These are phyloP conservation scores for Poecile atricapillus DNA, from an alignment of 2,113 vertebrate species.

Conservation along the genomic window DNA sequence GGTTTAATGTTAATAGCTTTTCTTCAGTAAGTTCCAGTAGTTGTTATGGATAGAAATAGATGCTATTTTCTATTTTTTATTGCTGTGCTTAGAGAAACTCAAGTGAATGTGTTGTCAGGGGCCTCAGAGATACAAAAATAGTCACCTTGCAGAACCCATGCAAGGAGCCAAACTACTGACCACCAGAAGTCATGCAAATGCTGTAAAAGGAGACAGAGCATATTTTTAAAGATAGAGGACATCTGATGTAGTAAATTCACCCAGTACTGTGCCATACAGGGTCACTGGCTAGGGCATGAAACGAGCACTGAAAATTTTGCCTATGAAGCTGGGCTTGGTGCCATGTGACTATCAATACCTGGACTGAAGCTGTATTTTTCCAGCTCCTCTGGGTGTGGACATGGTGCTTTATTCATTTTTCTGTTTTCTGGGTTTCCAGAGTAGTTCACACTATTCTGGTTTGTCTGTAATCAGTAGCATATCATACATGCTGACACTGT, in stretches of 20 bases:
- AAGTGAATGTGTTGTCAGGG: background rate
- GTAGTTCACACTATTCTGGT: background rate
- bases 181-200: background rate
- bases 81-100: background rate
- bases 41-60: background rate
- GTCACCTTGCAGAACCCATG: background rate
- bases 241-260: background rate
- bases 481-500: accelerated
- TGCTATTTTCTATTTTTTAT: background rate
- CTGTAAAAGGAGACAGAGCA: background rate
- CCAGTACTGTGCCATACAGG: too few relatives aligned
- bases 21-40: background rate
- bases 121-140: background rate
- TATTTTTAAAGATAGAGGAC: background rate
- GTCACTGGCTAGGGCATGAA: background rate
- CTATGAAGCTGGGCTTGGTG: background rate
- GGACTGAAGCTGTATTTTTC: background rate
- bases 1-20: background rate
- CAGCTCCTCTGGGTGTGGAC: background rate
- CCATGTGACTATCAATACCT: background rate
- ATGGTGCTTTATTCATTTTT: background rate
- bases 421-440: background rate
- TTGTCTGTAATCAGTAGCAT: background rate
- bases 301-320: background rate
- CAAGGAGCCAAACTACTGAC: background rate